Base-by-base conservation (phyloP, 2,888 invertebrate species). In the Biston stratarius region DNA sequence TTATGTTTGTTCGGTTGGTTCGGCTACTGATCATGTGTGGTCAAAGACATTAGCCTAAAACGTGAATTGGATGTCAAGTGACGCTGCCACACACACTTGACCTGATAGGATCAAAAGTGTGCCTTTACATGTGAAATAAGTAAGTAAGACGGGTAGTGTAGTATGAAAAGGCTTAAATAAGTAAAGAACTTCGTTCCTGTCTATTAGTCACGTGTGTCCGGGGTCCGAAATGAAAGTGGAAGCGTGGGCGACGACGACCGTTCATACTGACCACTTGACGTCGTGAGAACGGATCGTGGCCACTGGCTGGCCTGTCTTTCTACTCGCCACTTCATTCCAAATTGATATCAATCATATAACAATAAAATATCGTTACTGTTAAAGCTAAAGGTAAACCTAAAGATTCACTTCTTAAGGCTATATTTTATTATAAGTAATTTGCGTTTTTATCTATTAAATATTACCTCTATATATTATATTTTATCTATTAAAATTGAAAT, bases 191-290 rank as follows among this genome's bases (percentile, higher is more conserved):
- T 81, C 83, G 84, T 82, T 85, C 83, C 83, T 82, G 84, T 83
- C 81, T 79, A 79, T 36, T 80, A 84, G 87, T 89, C 89, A 90
- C 88, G 88, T 89, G 87, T 86, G 86, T 73, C 78, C 75, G 84
- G 75, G 87, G 89, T 83, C 83, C 86, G 86, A 91, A 88, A 89
- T 83, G 90, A 88, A 89, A 92, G 92, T 91, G 89, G 84, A 66
- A 86, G 91, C 91, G 93, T 92, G 84, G 92, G 93, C 88, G 91
- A 72, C 56, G 15, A 9, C 71, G 66, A 61, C 71, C 71, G 70
- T 70, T 72, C 72, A 73, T 75, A 70, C 69, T 56, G 66, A 60
- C 75, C 83, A 78, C 77, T 85, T 83, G 79, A 81, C 77, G 81
- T 81, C 89, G 87, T 90, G 90, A 86, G 89, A 90, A 88, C 80